phyloP scores from a whole-genome alignment of 2,797 vertebrate species.

The Hapalemur alaotrensis region DNA sequence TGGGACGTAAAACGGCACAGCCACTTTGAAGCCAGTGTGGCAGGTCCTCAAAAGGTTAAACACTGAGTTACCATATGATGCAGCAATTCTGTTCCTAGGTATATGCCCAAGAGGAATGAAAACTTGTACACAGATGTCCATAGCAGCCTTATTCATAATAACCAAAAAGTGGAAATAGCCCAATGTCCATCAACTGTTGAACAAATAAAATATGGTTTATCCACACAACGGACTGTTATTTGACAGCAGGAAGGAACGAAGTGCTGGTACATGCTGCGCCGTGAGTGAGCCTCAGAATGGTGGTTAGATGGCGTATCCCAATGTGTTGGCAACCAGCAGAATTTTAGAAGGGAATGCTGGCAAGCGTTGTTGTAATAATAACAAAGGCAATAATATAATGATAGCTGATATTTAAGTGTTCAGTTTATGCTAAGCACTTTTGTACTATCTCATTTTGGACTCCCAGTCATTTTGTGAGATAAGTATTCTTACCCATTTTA shows the following conservation, averaged over 20 bases:
- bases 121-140: not conserved
- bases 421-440: not conserved
- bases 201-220: not conserved
- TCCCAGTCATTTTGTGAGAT: not conserved
- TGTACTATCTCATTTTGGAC: not conserved
- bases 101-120: not conserved
- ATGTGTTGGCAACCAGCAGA: not conserved
- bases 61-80: not conserved
- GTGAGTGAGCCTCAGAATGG: not conserved
- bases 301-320: not conserved
- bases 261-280: fast-evolving
- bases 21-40: not conserved
- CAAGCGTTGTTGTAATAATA: not conserved
- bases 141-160: not conserved
- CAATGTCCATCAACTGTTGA: not conserved
- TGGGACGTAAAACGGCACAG: not conserved
- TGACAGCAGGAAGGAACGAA: not conserved
- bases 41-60: not conserved
- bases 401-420: not conserved
- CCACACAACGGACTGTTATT: not conserved
- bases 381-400: not conserved
- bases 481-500: not conserved
- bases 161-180: not conserved
- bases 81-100: not conserved
- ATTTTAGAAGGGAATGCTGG: not conserved